These are phyloP conservation scores for Nannospalax galili DNA, from an alignment of 2,113 vertebrate genomes.

Conservation along the genomic window DNA sequence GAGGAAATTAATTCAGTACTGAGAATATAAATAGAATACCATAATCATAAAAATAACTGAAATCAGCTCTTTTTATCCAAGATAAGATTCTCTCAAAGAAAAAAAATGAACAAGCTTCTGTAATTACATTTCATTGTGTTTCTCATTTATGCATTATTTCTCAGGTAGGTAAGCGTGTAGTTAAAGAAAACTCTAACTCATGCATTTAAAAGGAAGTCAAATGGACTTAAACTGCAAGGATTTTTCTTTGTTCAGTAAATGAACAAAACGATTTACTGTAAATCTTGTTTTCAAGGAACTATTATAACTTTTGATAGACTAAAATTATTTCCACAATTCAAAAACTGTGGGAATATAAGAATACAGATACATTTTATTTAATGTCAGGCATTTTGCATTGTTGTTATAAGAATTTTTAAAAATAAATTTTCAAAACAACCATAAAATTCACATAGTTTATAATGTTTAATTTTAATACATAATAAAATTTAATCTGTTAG, in stretches of 20 bases:
- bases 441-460: background rate
- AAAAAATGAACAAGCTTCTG: conserved; percentile 16
- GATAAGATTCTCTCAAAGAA: conserved; percentile 53
- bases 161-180: conserved; percentile 65
- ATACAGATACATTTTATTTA: background rate
- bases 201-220: conserved; percentile 64
- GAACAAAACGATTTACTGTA: conserved; percentile 16
- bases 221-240: background rate
- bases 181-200: conserved; percentile 40
- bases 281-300: background rate
- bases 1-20: conserved; percentile 72
- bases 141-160: conserved; percentile 58
- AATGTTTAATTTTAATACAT: background rate
- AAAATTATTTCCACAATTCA: background rate
- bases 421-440: background rate
- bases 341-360: background rate
- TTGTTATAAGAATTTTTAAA: too few relatives aligned
- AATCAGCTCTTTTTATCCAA: conserved; percentile 63
- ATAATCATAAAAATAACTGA: conserved; percentile 72
- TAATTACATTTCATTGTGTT: conserved; percentile 75
- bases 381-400: background rate
- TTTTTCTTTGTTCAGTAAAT: conserved; percentile 29
- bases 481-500: background rate
- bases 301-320: background rate
- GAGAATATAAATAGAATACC: conserved; percentile 70